Evolutionary conservation across 2,888 invertebrate genomes (phyloP), one percentile per base, ranked within the genome.

Genomic region (Mermis nigrescens): DNA sequence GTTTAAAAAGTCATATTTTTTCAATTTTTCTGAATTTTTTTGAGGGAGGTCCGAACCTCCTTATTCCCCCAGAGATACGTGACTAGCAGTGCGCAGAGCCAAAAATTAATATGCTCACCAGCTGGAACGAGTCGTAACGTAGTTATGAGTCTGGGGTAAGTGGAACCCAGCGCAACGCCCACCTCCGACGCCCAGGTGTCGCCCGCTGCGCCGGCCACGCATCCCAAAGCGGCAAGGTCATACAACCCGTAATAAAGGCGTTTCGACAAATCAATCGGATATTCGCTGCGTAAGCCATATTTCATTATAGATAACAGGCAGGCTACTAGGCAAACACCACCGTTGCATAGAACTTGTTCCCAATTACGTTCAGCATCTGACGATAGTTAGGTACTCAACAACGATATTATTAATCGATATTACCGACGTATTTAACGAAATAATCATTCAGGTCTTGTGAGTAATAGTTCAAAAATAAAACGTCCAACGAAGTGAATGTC

Each of bases 111-210:
- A n/a, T n/a, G n/a, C 61, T 64, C 71, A 80, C 81, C 82, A 76
- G 79, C 80, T 1, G 88, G 89, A 1, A 90, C 89, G 66, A 75
- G 79, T 65, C 80, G 78, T 64, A 82, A 78, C 24, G 80, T 80
- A 12, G 86, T 86, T 31, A 89, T 81, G 2, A 89, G 79, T 64
- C 81, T 77, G 2, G 88, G 87, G 62, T 84, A 80, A 0, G 79
- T 74, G 29, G 73, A 75, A 3, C 82, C 80, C 26, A 85, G 71
- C 0, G 85, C 88, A 32, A 83, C 79, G 1, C 87, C 89, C 24
- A 90, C 73, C 75, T 90, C 90, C 45, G 87, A 88, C 55, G 89
- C 85, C 84, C 86, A 86, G 0, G 89, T 90, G 69, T 90, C 90
- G 0, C 88, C 89, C 71, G 84, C 85, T 66, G 83, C 82, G 69